Evolutionary conservation across 2,888 invertebrate species (phyloP).

Genomic region (Thysanoteuthis rhombus): DNA sequence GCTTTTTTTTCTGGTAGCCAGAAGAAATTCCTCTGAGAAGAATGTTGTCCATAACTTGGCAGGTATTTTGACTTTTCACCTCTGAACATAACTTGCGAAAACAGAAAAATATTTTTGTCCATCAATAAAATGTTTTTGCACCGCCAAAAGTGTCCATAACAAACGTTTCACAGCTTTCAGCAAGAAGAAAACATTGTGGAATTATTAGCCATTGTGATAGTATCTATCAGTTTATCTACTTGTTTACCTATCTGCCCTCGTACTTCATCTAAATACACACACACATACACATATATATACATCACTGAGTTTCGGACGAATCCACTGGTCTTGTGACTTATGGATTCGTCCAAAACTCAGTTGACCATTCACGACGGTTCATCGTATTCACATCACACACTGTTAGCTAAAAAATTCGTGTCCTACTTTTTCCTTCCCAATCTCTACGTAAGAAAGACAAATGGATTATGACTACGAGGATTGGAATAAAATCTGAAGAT

Average conservation of each 20-base stretch:
- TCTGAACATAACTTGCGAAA: neutral
- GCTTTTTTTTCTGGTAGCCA: neutral
- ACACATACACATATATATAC: neutral
- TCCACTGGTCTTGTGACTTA: too few species aligned
- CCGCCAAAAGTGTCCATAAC: neutral
- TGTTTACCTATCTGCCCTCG: neutral
- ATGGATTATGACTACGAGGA: too few species aligned
- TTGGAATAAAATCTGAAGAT: too few species aligned
- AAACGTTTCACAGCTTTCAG: neutral
- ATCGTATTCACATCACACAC: too few species aligned
- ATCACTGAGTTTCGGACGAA: neutral
- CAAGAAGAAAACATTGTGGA: too few species aligned
- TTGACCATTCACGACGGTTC: too few species aligned
- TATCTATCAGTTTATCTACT: neutral
- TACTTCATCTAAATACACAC: neutral
- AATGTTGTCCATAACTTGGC: neutral
- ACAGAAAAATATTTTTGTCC: neutral
- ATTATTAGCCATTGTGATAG: too few species aligned
- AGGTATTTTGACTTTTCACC: neutral
- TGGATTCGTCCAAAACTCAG: too few species aligned
- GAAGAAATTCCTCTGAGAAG: neutral
- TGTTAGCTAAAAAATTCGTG: too few species aligned
- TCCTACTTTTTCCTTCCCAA: too few species aligned
- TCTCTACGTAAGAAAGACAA: too few species aligned
- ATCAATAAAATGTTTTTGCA: neutral